These are phyloP conservation scores for Liparis tanakae DNA, from an alignment of 2,797 vertebrate genomes.

Conservation along the genomic window DNA sequence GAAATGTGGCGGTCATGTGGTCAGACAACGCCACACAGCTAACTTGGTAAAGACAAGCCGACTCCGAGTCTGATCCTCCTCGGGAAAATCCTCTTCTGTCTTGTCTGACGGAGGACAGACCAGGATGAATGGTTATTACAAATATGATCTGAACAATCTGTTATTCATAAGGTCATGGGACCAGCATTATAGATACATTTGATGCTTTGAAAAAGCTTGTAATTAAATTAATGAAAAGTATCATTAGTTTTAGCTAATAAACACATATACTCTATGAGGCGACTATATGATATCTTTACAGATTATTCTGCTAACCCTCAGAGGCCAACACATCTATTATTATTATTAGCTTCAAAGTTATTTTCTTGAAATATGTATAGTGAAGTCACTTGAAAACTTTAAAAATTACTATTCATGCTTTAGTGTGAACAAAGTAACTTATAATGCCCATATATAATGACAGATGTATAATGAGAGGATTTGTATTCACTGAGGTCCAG, in stretches of 20 bases:
- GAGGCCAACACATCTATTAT: background rate
- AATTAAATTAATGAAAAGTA: background rate
- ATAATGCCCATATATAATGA: background rate
- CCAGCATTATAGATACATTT: background rate
- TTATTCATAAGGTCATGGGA: background rate
- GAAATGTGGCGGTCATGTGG: conserved; percentile 14
- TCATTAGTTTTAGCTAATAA: background rate
- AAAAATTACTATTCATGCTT: background rate
- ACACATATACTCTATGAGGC: background rate
- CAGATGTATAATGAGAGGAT: background rate
- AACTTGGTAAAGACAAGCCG: conserved; percentile 45
- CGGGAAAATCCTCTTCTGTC: conserved; percentile 37
- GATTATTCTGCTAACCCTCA: background rate
- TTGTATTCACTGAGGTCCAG: background rate
- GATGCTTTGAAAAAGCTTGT: no score
- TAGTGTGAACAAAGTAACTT: background rate
- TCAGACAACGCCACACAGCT: conserved; percentile 40
- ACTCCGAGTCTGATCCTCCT: conserved; percentile 7
- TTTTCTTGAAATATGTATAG: background rate
- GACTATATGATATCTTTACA: background rate
- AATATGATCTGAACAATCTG: conserved; percentile 3
- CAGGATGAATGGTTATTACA: conserved; percentile 42
- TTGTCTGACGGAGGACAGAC: conserved; percentile 43
- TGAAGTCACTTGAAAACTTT: background rate
- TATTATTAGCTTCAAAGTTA: background rate